Evolutionary conservation across 2,113 vertebrate genomes (phyloP).

Genomic region (Lycocorax pyrrhopterus): DNA sequence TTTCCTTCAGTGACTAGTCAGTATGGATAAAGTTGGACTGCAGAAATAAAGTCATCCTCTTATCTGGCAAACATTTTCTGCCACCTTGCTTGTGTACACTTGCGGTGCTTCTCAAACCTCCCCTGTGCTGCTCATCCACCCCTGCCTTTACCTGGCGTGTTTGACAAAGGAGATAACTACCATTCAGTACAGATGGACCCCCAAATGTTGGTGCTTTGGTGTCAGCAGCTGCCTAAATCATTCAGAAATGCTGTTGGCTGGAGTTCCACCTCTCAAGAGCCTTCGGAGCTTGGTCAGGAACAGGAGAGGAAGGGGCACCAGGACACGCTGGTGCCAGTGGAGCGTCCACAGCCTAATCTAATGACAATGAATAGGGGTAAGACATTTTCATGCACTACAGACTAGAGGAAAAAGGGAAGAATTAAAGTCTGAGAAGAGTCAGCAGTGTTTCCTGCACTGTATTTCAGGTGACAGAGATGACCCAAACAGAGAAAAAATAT

Average conservation of each 20-base stretch:
- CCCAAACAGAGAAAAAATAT: not conserved
- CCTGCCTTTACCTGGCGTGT: not conserved
- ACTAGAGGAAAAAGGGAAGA: not conserved
- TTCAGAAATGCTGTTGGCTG: not conserved
- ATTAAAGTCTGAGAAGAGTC: not conserved
- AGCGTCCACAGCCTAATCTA: not conserved
- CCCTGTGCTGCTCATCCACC: not conserved
- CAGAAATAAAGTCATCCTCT: not conserved
- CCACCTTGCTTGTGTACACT: fast-evolving
- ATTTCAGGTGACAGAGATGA: not conserved
- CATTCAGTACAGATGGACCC: not conserved
- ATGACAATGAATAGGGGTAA: not conserved
- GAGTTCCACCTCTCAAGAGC: not conserved
- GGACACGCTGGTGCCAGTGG: not conserved
- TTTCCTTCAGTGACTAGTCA: not conserved
- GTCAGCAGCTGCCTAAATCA: not conserved
- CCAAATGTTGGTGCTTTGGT: not conserved
- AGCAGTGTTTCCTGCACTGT: not conserved
- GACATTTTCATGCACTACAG: not conserved
- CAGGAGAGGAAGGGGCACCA: not conserved
- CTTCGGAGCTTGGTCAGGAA: not conserved
- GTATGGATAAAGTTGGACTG: not conserved
- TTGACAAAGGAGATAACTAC: not conserved
- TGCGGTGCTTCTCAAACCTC: not conserved
- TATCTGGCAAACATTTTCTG: not conserved